phyloP scores from a whole-genome alignment of 2,113 vertebrate species.

The Entomyzon cyanotis region DNA sequence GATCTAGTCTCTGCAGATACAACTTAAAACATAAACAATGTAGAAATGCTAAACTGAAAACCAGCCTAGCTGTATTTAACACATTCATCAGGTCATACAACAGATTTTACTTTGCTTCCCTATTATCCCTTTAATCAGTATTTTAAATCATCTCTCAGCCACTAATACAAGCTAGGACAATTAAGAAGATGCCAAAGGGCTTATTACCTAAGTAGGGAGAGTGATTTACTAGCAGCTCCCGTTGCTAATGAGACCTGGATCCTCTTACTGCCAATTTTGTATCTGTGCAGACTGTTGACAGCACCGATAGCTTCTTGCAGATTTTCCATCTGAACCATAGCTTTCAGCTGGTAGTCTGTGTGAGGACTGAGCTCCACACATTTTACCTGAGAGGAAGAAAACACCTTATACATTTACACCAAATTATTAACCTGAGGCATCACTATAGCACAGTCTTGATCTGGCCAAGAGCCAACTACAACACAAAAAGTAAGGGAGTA shows the following conservation, averaged over 20 bases:
- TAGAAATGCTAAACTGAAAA: not conserved
- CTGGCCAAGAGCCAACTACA: not conserved
- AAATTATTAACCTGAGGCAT: not conserved
- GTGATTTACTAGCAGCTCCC: conserved; percentile 84
- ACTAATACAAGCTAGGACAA: not conserved
- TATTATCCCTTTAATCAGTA: not conserved
- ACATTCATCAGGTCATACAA: not conserved
- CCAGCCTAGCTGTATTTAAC: not conserved
- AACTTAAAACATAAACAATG: not conserved
- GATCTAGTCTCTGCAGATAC: not conserved
- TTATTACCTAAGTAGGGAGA: conserved; percentile 86
- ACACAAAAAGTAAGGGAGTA: rapidly evolving
- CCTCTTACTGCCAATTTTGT: conserved; percentile 92
- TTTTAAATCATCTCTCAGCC: not conserved
- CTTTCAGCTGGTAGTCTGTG: conserved; percentile 95
- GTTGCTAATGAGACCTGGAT: conserved; percentile 93
- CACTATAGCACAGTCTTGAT: not conserved
- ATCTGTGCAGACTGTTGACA: conserved; percentile 88
- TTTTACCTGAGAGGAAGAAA: conserved; percentile 75
- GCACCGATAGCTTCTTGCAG: conserved; percentile 91
- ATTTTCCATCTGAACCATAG: conserved; percentile 89
- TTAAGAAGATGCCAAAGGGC: not conserved
- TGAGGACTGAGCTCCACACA: conserved; percentile 92
- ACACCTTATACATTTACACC: not conserved
- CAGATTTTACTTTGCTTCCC: not conserved